These are phyloP conservation scores for Microctonus brassicae DNA, from an alignment of 2,888 invertebrate species.

Conservation along the genomic window DNA sequence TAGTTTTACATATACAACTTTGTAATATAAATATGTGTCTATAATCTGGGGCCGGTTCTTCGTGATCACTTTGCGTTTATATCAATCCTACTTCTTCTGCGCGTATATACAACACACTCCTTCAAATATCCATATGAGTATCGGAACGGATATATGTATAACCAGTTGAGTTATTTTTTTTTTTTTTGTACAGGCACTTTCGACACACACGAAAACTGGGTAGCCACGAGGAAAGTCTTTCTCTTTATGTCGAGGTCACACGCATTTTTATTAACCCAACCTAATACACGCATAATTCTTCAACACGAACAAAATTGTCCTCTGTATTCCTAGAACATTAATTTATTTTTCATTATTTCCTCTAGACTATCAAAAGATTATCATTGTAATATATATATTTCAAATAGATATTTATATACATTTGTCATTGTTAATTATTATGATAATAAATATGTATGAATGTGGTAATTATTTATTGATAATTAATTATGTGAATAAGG, in stretches of 20 bases:
- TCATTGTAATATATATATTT: neutral
- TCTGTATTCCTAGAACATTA: neutral
- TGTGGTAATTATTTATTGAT: neutral
- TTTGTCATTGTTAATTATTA: neutral
- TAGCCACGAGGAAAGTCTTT: slow-evolving; percentile 19
- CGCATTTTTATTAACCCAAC: neutral
- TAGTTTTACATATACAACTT: too few relatives aligned
- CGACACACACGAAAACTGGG: slow-evolving; percentile 2
- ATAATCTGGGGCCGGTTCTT: neutral
- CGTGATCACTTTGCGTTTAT: slow-evolving; percentile 18
- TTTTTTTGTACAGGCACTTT: slow-evolving; percentile 9
- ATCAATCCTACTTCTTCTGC: neutral
- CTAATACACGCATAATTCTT: neutral
- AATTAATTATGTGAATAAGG: too few relatives aligned
- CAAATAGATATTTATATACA: neutral
- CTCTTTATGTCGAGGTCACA: neutral
- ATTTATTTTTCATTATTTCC: neutral
- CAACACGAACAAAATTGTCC: neutral
- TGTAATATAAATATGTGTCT: too few relatives aligned
- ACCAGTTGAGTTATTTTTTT: neutral
- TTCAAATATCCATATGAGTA: neutral
- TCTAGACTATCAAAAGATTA: too few relatives aligned
- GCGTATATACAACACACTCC: too few relatives aligned
- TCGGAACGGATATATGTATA: neutral
- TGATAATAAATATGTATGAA: neutral